A percentile compares a stretch with the other conserved stretches of the same genome.
Conservation (phyloP, 2,113 vertebrate species). For the Pontoporia blainvillei region DNA sequence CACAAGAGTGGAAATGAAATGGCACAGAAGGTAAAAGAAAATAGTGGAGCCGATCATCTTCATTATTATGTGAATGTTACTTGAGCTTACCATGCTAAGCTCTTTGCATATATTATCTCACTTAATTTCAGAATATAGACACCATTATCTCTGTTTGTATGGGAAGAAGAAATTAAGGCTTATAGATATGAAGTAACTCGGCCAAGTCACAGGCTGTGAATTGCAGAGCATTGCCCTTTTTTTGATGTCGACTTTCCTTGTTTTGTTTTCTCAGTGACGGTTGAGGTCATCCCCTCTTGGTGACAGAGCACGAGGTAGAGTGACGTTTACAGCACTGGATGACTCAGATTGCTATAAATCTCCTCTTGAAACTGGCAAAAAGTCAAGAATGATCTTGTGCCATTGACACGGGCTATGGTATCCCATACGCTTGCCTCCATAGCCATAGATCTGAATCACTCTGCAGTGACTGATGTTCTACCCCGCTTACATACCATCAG, state of each 20-base stretch:
- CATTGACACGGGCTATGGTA: not conserved
- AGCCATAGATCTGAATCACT: not conserved
- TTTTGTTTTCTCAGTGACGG: not conserved
- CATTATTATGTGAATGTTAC: not conserved
- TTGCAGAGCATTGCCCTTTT: not conserved
- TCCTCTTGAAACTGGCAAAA: conserved; percentile 26
- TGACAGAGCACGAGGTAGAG: not conserved
- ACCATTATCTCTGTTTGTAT: not conserved
- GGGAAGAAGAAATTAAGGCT: not conserved
- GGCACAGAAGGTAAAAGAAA: not conserved
- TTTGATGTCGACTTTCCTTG: not conserved
- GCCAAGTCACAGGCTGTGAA: not conserved
- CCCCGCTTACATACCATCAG: not conserved
- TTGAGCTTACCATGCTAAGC: not conserved
- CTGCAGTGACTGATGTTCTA: not conserved
- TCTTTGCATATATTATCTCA: not conserved
- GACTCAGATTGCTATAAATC: not conserved
- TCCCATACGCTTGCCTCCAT: not conserved
- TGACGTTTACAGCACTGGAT: not conserved
- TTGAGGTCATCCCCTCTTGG: not conserved
- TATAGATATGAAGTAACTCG: not conserved
- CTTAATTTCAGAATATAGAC: not conserved
- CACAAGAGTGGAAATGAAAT: not conserved
- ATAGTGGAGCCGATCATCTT: not conserved
- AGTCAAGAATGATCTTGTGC: conserved; percentile 20